phyloP scores from a whole-genome alignment of 2,113 vertebrate genomes.

The Oxygymnocypris stewartii region DNA sequence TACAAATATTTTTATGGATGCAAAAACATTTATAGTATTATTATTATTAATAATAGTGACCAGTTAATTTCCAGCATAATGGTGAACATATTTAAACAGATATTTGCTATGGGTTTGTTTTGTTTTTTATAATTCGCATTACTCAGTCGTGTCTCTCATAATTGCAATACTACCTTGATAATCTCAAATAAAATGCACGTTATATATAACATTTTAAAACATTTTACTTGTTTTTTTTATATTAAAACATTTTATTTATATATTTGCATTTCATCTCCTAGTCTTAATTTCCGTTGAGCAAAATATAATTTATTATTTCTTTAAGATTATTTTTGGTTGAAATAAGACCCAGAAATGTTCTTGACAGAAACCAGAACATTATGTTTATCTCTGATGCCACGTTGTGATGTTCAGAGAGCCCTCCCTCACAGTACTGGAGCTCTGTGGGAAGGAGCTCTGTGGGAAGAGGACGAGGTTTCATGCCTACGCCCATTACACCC shows the following conservation, averaged over 20 bases:
- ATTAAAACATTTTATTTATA: not conserved
- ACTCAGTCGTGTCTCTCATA: too few species aligned
- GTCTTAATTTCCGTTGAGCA: not conserved
- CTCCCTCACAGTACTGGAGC: conserved; percentile 60
- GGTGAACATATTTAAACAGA: too few species aligned
- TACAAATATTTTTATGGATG: too few species aligned
- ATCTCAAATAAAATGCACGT: too few species aligned
- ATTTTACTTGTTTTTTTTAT: not conserved
- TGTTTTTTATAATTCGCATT: not conserved
- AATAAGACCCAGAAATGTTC: not conserved
- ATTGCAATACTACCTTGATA: too few species aligned
- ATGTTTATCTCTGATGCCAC: conserved; percentile 71
- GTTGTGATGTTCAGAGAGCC: conserved; percentile 72
- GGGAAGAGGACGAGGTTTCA: not conserved
- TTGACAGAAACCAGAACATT: conserved; percentile 29
- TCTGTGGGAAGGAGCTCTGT: not conserved
- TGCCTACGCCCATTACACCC: conserved; percentile 44
- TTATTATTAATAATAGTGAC: not conserved
- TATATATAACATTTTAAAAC: not conserved
- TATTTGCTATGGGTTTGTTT: not conserved
- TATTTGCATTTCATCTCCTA: not conserved
- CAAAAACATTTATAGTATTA: not conserved
- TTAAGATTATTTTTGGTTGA: not conserved
- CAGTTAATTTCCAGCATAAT: too few species aligned
- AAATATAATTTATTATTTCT: not conserved